Evolutionary conservation across 2,113 vertebrate genomes (phyloP), one percentile per base, ranked within the genome.

Genomic region (Silurus glanis): DNA sequence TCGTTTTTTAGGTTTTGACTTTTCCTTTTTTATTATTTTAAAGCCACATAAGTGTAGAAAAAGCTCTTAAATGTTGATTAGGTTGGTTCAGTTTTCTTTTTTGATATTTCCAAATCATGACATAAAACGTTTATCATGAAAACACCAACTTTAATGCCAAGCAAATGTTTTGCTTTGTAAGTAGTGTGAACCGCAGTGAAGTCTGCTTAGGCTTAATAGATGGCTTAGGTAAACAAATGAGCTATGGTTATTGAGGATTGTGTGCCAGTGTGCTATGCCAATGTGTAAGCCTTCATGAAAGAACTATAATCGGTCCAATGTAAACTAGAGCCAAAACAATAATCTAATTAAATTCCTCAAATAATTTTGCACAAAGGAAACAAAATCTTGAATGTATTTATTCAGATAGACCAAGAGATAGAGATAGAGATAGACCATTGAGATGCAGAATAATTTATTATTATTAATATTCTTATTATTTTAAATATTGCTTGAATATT

Each of bases 311-410:
- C 49, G n/a, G 25, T 62, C 61, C 37, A 56, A 7, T 14, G 51
- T n/a, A 61, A 47, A 49, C 2, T 25, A 10, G 64, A 85, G 72
- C 83, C 3, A 61, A 86, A 72, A 21, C 59, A 69, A 81, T 84
- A 62, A 80, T 75, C 80, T 74, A 78, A 86, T 84, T 53, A 61
- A 83, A 58, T 86, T 25, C 45, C 76, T 59, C 71, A 21, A 76
- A 83, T 62, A 78, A 78, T 83, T 87, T 82, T 67, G 9, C 71
- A 67, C 62, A 55, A 71, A 58, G 14, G 59, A 74, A 59, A 82
- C 59, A 78, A 61, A 74, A 64, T 37, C 25, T 78, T 71, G 66
- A 75, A 53, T 55, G 9, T 6, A 69, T 64, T 83, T 75, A 83
- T 86, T 86, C 69, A 75, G 49, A 83, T 87, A 5, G 47, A 51